These are phyloP conservation scores for Thamnaconus septentrionalis DNA, from an alignment of 2,113 vertebrate species.

Conservation along the genomic window DNA sequence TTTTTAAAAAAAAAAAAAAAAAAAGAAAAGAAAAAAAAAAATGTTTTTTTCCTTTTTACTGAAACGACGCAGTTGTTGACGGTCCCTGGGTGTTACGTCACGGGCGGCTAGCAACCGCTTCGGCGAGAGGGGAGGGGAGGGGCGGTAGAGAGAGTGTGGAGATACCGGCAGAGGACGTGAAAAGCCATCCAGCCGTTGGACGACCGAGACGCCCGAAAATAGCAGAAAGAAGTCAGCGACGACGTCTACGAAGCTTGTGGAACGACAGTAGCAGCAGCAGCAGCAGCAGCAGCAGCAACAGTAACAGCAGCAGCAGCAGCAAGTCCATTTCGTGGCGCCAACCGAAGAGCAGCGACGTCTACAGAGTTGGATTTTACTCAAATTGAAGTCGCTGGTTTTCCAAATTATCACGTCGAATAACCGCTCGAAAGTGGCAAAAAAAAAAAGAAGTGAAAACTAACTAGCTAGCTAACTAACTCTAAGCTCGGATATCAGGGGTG, in stretches of 20 bases:
- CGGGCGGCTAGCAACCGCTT: constrained; percentile 46
- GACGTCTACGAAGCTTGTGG: too few species aligned
- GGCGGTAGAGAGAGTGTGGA: constrained; percentile 40
- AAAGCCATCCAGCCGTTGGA: constrained; percentile 45
- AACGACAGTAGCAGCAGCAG: too few species aligned
- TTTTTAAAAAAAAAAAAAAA: neutral
- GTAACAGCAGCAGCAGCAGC: neutral
- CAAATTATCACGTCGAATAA: constrained; percentile 6
- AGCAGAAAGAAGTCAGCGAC: neutral
- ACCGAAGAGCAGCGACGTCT: constrained; percentile 8
- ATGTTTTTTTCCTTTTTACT: constrained; percentile 1
- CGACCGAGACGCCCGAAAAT: constrained; percentile 31
- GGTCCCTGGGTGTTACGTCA: constrained; percentile 68
- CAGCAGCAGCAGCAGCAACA: neutral
- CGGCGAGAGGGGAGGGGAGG: constrained; percentile 33
- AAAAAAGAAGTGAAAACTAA: constrained; percentile 3
- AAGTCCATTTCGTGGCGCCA: neutral
- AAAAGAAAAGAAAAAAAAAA: too few species aligned
- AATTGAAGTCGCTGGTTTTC: constrained; percentile 5
- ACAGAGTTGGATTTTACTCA: constrained; percentile 7
- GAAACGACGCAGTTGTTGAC: constrained; percentile 18
- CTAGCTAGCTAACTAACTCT: neutral
- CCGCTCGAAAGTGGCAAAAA: neutral
- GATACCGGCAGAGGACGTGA: constrained; percentile 62
- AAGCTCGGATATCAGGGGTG: neutral